Evolutionary conservation across 2,888 invertebrate genomes (phyloP).

Genomic region (Mesorhabditis spiculigera): DNA sequence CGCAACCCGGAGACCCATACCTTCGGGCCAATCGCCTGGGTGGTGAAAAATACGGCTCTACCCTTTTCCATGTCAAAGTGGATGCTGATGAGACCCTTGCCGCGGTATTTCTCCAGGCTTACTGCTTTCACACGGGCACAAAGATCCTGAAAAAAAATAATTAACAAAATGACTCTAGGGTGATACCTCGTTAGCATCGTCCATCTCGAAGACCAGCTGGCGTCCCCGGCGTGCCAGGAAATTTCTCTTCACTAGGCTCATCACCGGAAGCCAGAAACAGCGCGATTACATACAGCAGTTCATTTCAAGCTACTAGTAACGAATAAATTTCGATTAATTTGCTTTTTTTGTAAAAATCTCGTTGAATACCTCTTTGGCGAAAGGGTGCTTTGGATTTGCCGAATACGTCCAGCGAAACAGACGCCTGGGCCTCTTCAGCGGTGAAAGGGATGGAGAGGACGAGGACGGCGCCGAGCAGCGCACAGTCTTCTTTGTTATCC

Average conservation of each 20-base stretch:
- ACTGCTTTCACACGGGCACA: not conserved
- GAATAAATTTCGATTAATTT: not conserved
- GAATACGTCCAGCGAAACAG: not conserved
- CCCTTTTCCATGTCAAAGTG: constrained; percentile 19
- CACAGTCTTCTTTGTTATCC: not conserved
- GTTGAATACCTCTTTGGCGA: no score
- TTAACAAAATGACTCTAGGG: no score
- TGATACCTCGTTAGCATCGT: not conserved
- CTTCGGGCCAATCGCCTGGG: constrained; percentile 20
- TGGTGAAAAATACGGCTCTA: constrained; percentile 25
- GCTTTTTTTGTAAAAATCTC: no score
- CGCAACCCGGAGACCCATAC: not conserved
- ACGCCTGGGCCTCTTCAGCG: not conserved
- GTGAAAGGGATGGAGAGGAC: not conserved
- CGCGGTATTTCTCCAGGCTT: not conserved
- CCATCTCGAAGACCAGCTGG: not conserved
- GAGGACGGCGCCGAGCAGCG: not conserved
- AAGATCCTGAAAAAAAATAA: not conserved
- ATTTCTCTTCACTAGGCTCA: not conserved
- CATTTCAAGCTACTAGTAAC: constrained; percentile 12
- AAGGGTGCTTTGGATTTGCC: not conserved
- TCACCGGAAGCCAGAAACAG: constrained; percentile 16
- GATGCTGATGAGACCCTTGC: constrained; percentile 34
- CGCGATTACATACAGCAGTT: constrained; percentile 20
- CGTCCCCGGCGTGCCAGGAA: not conserved